Evolutionary conservation across 2,113 vertebrate genomes (phyloP).

Genomic region (Misgurnus anguillicaudatus): DNA sequence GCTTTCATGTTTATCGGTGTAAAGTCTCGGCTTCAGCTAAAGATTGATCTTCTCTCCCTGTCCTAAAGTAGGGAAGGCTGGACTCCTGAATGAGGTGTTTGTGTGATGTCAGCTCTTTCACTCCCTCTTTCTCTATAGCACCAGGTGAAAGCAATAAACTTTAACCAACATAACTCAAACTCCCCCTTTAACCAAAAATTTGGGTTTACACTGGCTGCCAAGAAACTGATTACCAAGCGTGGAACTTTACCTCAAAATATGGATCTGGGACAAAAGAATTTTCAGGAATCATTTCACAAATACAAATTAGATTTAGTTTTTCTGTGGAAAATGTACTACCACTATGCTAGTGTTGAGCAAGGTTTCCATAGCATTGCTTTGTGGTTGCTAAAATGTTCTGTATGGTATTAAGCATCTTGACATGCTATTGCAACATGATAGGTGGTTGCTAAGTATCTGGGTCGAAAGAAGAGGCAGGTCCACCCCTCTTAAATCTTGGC

Average conservation of each 20-base stretch:
- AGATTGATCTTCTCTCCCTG: constrained; percentile 22
- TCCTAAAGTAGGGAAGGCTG: not conserved
- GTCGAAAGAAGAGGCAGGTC: no score
- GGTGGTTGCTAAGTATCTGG: no score
- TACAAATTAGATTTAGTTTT: no score
- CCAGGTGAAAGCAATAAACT: constrained; percentile 67
- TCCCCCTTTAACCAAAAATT: constrained; percentile 39
- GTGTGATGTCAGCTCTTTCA: constrained; percentile 50
- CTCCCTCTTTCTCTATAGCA: constrained; percentile 29
- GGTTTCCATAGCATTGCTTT: no score
- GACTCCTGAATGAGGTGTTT: constrained; percentile 71
- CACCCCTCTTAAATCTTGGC: no score
- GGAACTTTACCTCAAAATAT: not conserved
- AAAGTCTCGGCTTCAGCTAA: not conserved
- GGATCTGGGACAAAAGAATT: not conserved
- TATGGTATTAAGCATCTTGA: no score
- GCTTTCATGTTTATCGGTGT: not conserved
- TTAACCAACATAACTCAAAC: constrained; percentile 60
- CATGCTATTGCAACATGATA: no score
- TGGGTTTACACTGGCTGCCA: constrained; percentile 3
- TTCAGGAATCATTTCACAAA: no score
- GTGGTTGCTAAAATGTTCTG: no score
- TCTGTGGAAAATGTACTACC: no score
- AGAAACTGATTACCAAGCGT: constrained; percentile 11
- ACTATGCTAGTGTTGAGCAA: no score